phyloP scores from a whole-genome alignment of 2,888 invertebrate species.

The Dermolepida albohirtum region DNA sequence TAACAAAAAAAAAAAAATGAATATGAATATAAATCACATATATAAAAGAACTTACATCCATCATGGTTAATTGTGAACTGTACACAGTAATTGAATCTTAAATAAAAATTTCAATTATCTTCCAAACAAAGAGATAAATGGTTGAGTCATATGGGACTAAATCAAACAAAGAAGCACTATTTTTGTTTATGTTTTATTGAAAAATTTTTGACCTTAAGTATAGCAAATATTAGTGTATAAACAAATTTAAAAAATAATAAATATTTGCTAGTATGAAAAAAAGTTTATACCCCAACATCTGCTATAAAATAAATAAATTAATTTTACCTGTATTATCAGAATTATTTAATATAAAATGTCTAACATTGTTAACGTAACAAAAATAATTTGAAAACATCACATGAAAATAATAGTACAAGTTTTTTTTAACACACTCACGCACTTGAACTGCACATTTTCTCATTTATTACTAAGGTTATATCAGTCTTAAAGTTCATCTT shows the following conservation, averaged over 20 bases:
- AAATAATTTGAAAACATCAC: slow-evolving; percentile 41
- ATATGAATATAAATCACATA: neutral
- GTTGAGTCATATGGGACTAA: slow-evolving; percentile 3
- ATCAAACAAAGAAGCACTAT: slow-evolving; percentile 26
- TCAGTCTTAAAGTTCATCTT: slow-evolving; percentile 81
- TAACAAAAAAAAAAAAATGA: slow-evolving; percentile 5
- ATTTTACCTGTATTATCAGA: slow-evolving; percentile 51
- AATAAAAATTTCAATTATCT: slow-evolving; percentile 20
- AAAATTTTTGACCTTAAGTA: slow-evolving; percentile 48
- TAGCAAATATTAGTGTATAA: slow-evolving; percentile 60
- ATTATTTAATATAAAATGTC: slow-evolving; percentile 44
- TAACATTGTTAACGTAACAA: slow-evolving; percentile 42
- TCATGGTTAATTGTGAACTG: neutral
- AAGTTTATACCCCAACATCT: slow-evolving; percentile 58
- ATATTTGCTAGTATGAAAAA: slow-evolving; percentile 4
- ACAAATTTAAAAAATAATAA: too few species aligned
- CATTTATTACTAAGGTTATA: slow-evolving; percentile 36
- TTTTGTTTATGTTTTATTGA: slow-evolving; percentile 38
- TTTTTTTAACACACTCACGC: slow-evolving; percentile 44
- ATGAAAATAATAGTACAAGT: slow-evolving; percentile 43
- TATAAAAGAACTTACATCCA: slow-evolving; percentile 28
- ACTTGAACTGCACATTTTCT: slow-evolving; percentile 42
- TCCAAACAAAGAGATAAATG: slow-evolving; percentile 33
- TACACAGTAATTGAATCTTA: neutral
- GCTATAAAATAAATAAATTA: slow-evolving; percentile 54